A percentile compares a stretch with the other conserved stretches of the same genome.
phyloP scores from a whole-genome alignment of 37 sponge, comb jelly and placozoan species.

The Tethya wilhelma region DNA sequence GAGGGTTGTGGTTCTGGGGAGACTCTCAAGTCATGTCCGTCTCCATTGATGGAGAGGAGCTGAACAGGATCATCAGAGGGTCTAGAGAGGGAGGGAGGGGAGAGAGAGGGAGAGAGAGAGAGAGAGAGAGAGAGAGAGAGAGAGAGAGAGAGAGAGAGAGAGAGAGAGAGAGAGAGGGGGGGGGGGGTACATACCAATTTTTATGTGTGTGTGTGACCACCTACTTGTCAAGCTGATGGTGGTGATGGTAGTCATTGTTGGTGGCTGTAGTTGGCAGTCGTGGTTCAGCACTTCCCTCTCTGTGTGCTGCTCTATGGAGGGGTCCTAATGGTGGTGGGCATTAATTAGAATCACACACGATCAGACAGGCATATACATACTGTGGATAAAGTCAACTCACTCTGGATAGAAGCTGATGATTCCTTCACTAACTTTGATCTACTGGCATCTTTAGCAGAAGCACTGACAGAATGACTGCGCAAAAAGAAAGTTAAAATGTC shows the following conservation, averaged over 20 bases:
- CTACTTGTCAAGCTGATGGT: neutral
- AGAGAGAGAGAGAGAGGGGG: constrained; percentile 40
- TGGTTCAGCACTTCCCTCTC: neutral
- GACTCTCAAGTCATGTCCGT: too few species aligned
- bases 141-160: constrained; percentile 40
- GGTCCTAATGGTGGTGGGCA: neutral
- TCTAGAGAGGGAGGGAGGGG: constrained; percentile 14
- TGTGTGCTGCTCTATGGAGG: too few species aligned
- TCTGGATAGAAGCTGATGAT: too few species aligned
- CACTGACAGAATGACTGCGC: too few species aligned
- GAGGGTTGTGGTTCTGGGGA: too few species aligned
- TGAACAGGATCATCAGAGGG: neutral
- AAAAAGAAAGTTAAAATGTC: too few species aligned
- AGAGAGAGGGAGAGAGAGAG: constrained; percentile 28
- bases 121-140: constrained; percentile 41
- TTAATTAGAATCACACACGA: too few species aligned
- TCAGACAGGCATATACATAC: too few species aligned
- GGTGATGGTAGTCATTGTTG: neutral
- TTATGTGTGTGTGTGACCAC: neutral
- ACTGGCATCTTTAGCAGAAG: too few species aligned
- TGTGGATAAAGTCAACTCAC: too few species aligned
- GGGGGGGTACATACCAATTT: neutral
- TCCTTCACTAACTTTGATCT: too few species aligned
- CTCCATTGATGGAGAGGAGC: constrained; percentile 15
- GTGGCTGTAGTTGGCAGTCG: neutral